phyloP scores from a whole-genome alignment of 2,113 vertebrate genomes.

The Boulengeromyrus knoepffleri region DNA sequence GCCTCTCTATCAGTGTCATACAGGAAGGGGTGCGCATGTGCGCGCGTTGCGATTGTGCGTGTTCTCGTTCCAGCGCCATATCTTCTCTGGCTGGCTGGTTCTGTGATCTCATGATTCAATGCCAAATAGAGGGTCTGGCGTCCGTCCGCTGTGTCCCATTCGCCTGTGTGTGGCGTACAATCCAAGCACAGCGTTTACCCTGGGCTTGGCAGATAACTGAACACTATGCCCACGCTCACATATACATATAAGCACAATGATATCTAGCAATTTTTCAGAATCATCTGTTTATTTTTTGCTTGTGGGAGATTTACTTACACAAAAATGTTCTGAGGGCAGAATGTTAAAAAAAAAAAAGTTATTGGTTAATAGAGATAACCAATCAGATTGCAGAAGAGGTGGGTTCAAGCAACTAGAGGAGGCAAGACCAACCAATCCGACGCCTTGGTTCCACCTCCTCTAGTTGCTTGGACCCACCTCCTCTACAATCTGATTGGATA shows the following conservation, averaged over 20 bases:
- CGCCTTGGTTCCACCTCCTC: no score
- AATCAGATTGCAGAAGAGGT: no score
- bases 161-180: neutral
- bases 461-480: no score
- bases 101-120: neutral
- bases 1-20: neutral
- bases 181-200: neutral
- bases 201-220: neutral
- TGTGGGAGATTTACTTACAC: no score
- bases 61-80: neutral
- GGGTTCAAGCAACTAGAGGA: no score
- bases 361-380: no score
- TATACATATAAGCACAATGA: neutral
- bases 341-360: no score
- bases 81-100: neutral
- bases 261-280: neutral
- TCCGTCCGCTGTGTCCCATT: neutral
- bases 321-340: no score
- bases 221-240: neutral
- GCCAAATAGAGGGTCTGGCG: neutral
- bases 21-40: neutral
- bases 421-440: no score
- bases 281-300: neutral
- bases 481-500: no score
- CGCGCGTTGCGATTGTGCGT: neutral